These are phyloP conservation scores for Rhabdornis inornatus DNA, from an alignment of 2,113 vertebrate genomes.

Conservation along the genomic window DNA sequence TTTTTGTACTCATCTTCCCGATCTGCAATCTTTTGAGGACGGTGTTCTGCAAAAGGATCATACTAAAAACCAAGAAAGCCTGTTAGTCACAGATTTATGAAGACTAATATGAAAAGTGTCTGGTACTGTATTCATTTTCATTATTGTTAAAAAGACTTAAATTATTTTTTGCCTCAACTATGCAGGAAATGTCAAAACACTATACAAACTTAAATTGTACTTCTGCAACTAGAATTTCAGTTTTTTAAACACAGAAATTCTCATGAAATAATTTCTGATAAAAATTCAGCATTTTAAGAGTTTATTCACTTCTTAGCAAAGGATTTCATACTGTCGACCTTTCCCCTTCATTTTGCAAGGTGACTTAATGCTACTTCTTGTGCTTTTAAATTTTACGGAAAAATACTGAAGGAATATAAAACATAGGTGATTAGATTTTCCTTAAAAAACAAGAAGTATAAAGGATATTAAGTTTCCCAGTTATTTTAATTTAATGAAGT, in stretches of 20 bases:
- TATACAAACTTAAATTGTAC: background rate
- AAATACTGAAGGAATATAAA: background rate
- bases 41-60: slow-evolving; percentile 96
- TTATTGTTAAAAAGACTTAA: background rate
- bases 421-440: background rate
- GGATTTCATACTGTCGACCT: background rate
- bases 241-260: background rate
- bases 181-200: background rate
- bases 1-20: slow-evolving; percentile 98
- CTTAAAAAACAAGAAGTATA: background rate
- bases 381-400: background rate
- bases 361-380: background rate
- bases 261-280: background rate
- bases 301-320: background rate
- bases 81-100: background rate
- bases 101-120: background rate
- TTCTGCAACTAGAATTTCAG: background rate
- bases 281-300: background rate
- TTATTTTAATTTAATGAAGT: background rate
- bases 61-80: slow-evolving; percentile 74
- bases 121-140: background rate
- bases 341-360: background rate
- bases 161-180: background rate
- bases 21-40: slow-evolving; percentile 94
- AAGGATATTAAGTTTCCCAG: background rate